Base-by-base conservation (phyloP, 2,113 vertebrate genomes). In the Origma solitaria region DNA sequence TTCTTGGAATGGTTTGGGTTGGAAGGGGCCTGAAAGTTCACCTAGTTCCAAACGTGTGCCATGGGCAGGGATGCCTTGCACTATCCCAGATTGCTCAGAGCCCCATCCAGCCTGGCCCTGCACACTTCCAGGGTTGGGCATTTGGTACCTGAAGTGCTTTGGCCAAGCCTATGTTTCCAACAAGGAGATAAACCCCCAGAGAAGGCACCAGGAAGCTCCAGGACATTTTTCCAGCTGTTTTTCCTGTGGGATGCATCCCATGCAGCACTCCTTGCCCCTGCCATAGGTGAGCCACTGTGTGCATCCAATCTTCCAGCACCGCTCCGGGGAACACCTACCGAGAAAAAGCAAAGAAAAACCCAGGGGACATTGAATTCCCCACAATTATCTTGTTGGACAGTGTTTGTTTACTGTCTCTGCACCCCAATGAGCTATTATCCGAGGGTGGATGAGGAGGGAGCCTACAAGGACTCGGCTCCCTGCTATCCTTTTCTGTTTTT, bases 261-360 rank as follows among this genome's bases (percentile, higher is more conserved):
- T 3, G 7, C 60, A 20, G 47, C 1, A 0, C 1, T 2, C 23
- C 16, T 1, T 25, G 30, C 33, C 66, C 42, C 1, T 7, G 28
- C 33, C 31, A n/a, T 5, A 8, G 42, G 10, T 25, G 25, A 82
- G 24, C 21, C 15, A 5, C 16, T 0, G 0, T 0, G 0, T 7
- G 13, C 23, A 47, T 4, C 33, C 31, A 14, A 6, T 30, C 57
- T 71, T 25, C 6, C 0, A 53, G 2, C 33, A 15, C 50, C 3
- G 0, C 3, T 4, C 33, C 37, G 38, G 81, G 65, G 57, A 79
- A 37, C 1, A 1, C 23, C 31, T 3, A 2, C 44, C 19, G 54
- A 81, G 58, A 6, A 47, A 84, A 60, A 61, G 11, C 40, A 28
- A 19, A 35, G 10, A 15, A 64, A 68, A 69, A 0, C 31, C 15